Base-by-base conservation (phyloP, 2,888 invertebrate genomes). In the Yponomeuta plumbellus region DNA sequence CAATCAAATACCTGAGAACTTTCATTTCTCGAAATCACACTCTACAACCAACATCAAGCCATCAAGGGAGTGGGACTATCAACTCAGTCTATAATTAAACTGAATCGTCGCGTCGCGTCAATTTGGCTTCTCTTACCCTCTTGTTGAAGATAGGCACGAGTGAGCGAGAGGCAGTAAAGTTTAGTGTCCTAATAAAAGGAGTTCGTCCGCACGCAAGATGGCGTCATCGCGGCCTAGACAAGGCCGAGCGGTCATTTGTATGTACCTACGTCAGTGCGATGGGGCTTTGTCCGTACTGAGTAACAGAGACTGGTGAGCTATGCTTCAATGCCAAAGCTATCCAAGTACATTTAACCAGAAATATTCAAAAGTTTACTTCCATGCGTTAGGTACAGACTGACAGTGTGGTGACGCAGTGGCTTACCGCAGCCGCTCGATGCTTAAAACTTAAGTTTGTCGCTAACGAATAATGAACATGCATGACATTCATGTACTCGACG, bases 211-310 rank as follows among this genome's bases (percentile, higher is more conserved):
- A 83, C 82, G 79, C 63, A 63, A 85, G 81, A 88, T 91, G 90
- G 88, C 90, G 90, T 91, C 90, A 89, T 80, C 85, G 82, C 81
- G 90, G 89, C 90, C 90, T 91, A 90, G 90, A 88, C 90, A 90
- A 90, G 90, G 90, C 88, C 90, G 90, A 81, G 81, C 89, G 88
- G 88, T 86, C 88, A 84, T 86, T 88, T 84, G 77, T 84, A 85
- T 84, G 80, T 79, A 82, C 86, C 84, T 21, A 61, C 61, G 21
- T 61, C 61, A 34, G n/a, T 62, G n/a, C 39, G 21, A 59, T 34
- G 34, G 34, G 59, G 21, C 59, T 17, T 61, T 61, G 61, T 26
- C 61, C n/a, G 58, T 20, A 58, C 21, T 13, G 11, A 58, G 44
- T 17, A 17, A 52, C 17, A 17, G 44, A 52, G 4, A 17, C 17